Conservation (phyloP, 2,113 vertebrate species). For the Zeus faber region DNA sequence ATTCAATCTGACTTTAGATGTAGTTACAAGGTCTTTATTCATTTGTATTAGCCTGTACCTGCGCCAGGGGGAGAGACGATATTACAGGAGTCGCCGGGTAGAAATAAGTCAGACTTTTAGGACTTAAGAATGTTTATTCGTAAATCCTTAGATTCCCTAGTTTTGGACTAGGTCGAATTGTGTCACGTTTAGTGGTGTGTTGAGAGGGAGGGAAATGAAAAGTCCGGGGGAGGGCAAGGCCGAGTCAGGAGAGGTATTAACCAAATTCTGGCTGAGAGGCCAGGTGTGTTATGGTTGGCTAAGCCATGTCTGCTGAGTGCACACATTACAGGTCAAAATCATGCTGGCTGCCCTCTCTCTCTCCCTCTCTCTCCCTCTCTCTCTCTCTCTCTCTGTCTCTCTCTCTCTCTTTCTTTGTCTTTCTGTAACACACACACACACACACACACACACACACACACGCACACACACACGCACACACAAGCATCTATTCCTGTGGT, state of each 20-base stretch:
- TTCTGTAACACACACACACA: background rate
- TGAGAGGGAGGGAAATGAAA: conserved; percentile 17
- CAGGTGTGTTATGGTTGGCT: conserved; percentile 44
- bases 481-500: conserved; percentile 2
- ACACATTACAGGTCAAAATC: conserved; percentile 20
- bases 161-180: conserved; percentile 23
- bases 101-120: conserved; percentile 11
- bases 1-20: conserved; percentile 7
- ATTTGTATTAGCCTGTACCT: background rate
- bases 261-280: conserved; percentile 26
- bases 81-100: conserved; percentile 1
- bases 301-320: conserved; percentile 23
- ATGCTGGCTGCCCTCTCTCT: too few relatives aligned
- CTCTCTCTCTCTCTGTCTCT: too few relatives aligned
- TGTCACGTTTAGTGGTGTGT: conserved; percentile 17
- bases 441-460: background rate
- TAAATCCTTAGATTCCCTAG: conserved; percentile 11
- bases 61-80: conserved; percentile 6
- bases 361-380: too few relatives aligned
- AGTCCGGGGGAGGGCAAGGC: background rate
- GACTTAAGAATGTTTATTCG: conserved; percentile 15
- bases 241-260: background rate
- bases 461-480: background rate
- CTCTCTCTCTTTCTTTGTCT: too few relatives aligned
- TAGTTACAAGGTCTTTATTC: background rate